These are phyloP conservation scores for Torymus auratus DNA, from an alignment of 2,888 invertebrate genomes.

Conservation along the genomic window DNA sequence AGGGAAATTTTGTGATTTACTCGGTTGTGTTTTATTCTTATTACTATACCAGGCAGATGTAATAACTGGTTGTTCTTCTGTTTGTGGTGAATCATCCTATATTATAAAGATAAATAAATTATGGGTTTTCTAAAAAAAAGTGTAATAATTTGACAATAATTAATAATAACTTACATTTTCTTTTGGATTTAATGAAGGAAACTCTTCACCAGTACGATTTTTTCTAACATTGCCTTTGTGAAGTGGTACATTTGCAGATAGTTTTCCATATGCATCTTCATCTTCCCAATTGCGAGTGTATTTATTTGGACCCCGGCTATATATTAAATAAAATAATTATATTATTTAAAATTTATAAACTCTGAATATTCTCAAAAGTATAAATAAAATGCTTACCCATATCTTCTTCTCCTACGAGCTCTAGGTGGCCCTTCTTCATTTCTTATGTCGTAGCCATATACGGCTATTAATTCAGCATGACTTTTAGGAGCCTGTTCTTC, in stretches of 20 bases:
- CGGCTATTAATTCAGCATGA: conserved; percentile 87
- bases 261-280: conserved; percentile 89
- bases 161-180: conserved; percentile 64
- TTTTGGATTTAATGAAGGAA: conserved; percentile 78
- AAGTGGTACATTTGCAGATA: conserved; percentile 68
- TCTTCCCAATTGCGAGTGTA: conserved; percentile 96
- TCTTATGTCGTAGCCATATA: conserved; percentile 96
- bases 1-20: conserved; percentile 71
- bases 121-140: conserved; percentile 7
- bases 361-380: conserved; percentile 23
- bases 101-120: conserved; percentile 31
- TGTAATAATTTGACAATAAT: neutral
- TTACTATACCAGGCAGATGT: conserved; percentile 75
- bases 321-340: conserved; percentile 39
- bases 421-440: conserved; percentile 94
- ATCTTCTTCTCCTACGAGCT: conserved; percentile 89
- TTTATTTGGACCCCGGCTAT: conserved; percentile 92
- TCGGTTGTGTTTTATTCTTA: conserved; percentile 68
- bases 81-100: conserved; percentile 65
- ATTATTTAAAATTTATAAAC: neutral
- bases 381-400: conserved; percentile 81
- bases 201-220: conserved; percentile 78
- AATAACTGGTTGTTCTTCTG: conserved; percentile 72
- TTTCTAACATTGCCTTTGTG: conserved; percentile 69
- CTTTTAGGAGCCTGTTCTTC: conserved; percentile 91